Base-by-base conservation (phyloP, 1,140 invertebrate species). In the Dysdera silvatica region DNA sequence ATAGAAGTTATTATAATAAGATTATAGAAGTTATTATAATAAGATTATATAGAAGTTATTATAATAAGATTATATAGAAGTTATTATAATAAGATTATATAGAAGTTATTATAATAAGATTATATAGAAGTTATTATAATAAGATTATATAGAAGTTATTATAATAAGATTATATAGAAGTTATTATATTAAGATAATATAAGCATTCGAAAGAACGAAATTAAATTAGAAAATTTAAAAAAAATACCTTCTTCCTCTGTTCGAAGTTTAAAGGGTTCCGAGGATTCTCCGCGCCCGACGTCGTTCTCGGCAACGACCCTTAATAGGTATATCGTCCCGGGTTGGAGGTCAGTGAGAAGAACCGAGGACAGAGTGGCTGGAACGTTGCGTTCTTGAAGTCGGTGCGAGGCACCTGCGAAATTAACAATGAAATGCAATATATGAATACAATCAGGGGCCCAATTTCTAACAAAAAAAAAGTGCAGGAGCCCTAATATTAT, bases 291-390 rank as follows among this genome's bases (percentile, higher is more conserved):
- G 0, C 84, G 83, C 28, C 95, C 94, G 63, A 98, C 87, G 76
- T 91, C 89, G 74, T 98, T 98, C 77, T 95, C 89, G 63, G 92
- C 95, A 5, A 94, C 86, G 65, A 97, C 90, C 52, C 92, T 81
- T 59, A 96, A 83, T 70, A 95, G 87, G 73, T 97, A 98, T 2
- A 89, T 88, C 0, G 89, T 94, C 2, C 93, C 90, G 14, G 95
- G 93, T 70, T 87, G 82, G 0, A 98, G 66, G 47, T 69, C 70
- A 0, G 65, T 65, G 12, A 79, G 28, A 6, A 68, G 35, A 0
- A 61, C 64, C 6, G 69, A 66, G 0, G 63, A 61, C n/a, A 70
- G 64, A 0, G 67, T 35, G 3, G 62, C 47, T 0, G 59, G 37
- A 12, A 72, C 68, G 18, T 24, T 65, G 0, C 66, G 23, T 35